phyloP scores from a whole-genome alignment of 2,113 vertebrate genomes.

The Oophaga pumilio region DNA sequence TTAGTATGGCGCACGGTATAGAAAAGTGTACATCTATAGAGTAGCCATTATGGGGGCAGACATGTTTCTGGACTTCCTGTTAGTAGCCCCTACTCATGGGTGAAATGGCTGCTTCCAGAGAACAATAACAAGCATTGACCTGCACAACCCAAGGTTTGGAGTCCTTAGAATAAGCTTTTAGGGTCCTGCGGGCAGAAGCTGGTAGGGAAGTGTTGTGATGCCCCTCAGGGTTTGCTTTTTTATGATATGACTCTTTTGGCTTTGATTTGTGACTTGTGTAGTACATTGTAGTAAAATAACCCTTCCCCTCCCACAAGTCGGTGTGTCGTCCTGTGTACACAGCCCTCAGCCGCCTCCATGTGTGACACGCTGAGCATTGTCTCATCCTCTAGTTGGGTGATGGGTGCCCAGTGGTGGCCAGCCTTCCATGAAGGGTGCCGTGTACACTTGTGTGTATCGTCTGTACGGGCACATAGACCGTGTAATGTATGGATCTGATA shows the following conservation, averaged over 20 bases:
- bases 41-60: too few species aligned
- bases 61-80: too few species aligned
- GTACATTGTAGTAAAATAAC: constrained; percentile 55
- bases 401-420: neutral
- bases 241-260: constrained; percentile 17
- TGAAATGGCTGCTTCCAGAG: neutral
- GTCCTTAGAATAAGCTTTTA: neutral
- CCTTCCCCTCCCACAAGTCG: constrained; percentile 5
- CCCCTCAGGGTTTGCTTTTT: neutral
- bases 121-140: neutral
- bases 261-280: constrained; percentile 29
- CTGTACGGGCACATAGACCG: neutral
- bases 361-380: neutral
- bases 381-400: neutral
- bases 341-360: neutral
- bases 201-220: neutral
- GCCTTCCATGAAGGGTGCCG: neutral
- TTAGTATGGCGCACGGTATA: too few species aligned
- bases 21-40: too few species aligned
- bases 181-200: neutral
- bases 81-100: neutral
- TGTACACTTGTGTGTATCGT: neutral
- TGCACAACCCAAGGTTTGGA: neutral
- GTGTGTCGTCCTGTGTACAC: neutral
- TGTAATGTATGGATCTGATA: neutral